Percentiles rank a stretch among this genome's conserved stretches.
These are phyloP conservation scores for Neomorphus geoffroyi DNA, from an alignment of 2,797 vertebrate genomes.

Conservation along the genomic window DNA sequence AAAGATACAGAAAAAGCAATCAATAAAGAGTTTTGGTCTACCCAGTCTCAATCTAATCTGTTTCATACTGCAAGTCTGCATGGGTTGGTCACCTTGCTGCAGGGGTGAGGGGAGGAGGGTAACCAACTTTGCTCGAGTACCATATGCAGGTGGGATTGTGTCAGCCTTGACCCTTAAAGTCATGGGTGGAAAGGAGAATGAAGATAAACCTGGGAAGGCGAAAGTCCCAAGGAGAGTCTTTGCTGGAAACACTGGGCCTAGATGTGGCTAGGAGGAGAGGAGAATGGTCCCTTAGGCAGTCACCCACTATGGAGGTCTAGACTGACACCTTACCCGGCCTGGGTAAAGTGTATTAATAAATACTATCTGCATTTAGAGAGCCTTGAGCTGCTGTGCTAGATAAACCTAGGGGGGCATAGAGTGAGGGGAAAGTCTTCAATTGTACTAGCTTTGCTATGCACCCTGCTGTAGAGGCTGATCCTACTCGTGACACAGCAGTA, in stretches of 20 bases:
- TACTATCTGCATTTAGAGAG: neutral
- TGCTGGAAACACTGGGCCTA: fast-evolving
- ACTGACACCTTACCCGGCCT: neutral
- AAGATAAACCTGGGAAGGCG: neutral
- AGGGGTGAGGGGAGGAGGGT: neutral
- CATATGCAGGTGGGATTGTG: neutral
- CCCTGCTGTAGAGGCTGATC: neutral
- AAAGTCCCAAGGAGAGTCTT: neutral
- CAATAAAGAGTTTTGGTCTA: constrained; percentile 59
- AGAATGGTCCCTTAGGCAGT: neutral
- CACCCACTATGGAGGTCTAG: neutral
- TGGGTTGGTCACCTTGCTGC: neutral
- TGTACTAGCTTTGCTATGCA: neutral
- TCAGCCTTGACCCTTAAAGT: neutral
- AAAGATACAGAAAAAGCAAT: constrained; percentile 21
- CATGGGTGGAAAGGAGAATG: neutral
- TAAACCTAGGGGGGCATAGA: neutral
- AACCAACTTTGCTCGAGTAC: neutral
- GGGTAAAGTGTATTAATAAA: neutral
- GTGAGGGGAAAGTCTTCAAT: fast-evolving
- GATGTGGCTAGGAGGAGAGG: neutral
- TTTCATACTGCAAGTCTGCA: neutral
- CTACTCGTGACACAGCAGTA: neutral
- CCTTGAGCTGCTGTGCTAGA: neutral
- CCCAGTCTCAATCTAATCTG: neutral